Conservation (phyloP, 2,113 vertebrate genomes). For the Tor tambroides region DNA sequence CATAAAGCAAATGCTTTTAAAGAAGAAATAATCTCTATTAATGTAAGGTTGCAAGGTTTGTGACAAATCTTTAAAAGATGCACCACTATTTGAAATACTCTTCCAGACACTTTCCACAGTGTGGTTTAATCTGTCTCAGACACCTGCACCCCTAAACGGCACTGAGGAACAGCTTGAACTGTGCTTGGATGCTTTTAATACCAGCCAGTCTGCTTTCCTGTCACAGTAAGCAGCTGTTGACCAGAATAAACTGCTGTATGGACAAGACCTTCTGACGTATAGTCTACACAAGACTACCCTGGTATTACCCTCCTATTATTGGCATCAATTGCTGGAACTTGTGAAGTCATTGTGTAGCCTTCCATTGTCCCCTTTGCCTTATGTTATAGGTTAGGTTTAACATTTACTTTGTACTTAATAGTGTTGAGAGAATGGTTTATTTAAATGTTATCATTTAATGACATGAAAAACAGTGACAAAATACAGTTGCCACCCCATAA, state of each 20-base stretch:
- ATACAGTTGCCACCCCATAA: background rate
- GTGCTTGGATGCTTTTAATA: too few species aligned
- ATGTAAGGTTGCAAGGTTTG: too few species aligned
- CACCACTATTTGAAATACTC: background rate
- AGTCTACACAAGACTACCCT: background rate
- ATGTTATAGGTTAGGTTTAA: background rate
- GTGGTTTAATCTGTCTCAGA: too few species aligned
- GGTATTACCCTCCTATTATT: background rate
- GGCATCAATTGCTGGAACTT: background rate
- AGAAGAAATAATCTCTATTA: too few species aligned
- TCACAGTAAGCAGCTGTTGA: too few species aligned
- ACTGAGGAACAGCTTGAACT: too few species aligned
- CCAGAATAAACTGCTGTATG: background rate
- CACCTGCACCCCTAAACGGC: too few species aligned
- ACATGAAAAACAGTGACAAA: background rate
- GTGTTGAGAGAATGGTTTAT: background rate
- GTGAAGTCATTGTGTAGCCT: background rate
- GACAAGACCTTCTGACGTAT: background rate
- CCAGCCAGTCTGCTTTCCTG: too few species aligned
- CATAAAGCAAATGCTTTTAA: background rate
- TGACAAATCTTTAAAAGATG: background rate
- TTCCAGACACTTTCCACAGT: background rate
- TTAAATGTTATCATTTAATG: background rate
- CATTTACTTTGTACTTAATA: background rate
- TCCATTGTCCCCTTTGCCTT: background rate